Conservation (phyloP, 64 coral and sea anemone genomes). For the Hydrozoanthus tunicans region DNA sequence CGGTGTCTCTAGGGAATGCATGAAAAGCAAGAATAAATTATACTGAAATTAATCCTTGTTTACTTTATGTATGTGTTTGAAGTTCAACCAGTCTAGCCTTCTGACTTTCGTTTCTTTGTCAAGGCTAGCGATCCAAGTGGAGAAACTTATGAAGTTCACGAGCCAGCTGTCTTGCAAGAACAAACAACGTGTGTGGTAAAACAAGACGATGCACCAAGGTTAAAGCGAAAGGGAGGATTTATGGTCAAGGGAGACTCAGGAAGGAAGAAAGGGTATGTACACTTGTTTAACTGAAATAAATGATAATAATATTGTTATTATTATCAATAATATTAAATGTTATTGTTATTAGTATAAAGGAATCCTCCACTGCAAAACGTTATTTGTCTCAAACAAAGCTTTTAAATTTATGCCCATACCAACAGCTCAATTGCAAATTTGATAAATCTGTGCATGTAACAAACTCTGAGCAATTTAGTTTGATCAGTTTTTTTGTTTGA, state of each 20-base stretch:
- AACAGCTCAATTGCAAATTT: too few relatives aligned
- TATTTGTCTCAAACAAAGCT: too few relatives aligned
- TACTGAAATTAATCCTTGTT: not conserved
- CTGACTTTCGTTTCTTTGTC: not conserved
- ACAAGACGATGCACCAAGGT: not conserved
- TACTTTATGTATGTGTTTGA: not conserved
- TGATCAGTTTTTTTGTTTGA: too few relatives aligned
- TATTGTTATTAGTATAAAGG: not conserved
- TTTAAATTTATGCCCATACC: too few relatives aligned
- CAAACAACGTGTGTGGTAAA: conserved; percentile 37
- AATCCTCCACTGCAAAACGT: too few relatives aligned
- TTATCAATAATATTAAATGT: not conserved
- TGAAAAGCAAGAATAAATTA: too few relatives aligned
- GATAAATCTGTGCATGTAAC: too few relatives aligned
- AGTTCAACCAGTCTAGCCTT: not conserved
- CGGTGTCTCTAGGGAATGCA: too few relatives aligned
- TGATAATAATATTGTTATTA: not conserved
- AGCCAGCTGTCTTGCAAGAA: conserved; percentile 31
- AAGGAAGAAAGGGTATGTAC: conserved; percentile 26
- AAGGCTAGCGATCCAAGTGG: conserved; percentile 27
- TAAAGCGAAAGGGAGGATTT: conserved; percentile 35
- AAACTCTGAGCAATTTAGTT: too few relatives aligned
- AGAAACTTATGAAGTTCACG: conserved; percentile 33
- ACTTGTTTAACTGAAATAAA: not conserved
- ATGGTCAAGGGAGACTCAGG: conserved; percentile 20